These are phyloP conservation scores for Trichomycterus rosablanca DNA, from an alignment of 2,113 vertebrate genomes.

Conservation along the genomic window DNA sequence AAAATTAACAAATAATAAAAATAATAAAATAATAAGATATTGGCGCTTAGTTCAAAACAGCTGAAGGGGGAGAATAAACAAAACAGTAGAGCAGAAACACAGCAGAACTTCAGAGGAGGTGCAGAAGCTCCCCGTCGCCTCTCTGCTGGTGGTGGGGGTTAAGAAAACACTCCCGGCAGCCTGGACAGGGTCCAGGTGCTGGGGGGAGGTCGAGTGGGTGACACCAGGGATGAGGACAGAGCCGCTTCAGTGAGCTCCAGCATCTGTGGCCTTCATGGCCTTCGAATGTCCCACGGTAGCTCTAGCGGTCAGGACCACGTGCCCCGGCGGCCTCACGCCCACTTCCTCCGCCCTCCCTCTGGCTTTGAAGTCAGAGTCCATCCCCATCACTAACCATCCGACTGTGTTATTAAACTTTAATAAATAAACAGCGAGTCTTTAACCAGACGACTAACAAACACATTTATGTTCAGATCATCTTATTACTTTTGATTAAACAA, in stretches of 20 bases:
- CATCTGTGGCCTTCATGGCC: not conserved
- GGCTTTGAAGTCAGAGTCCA: constrained; percentile 59
- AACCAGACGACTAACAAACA: too few relatives aligned
- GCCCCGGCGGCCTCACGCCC: constrained; percentile 53
- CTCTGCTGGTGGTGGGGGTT: not conserved
- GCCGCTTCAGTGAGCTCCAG: not conserved
- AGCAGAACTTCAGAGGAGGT: constrained; percentile 21
- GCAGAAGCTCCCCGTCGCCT: constrained; percentile 8
- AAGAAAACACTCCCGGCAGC: not conserved
- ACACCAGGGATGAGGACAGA: constrained; percentile 9
- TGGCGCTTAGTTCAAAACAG: too few relatives aligned
- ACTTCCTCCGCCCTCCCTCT: constrained; percentile 48
- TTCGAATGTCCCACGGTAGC: not conserved
- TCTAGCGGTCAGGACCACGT: constrained; percentile 51
- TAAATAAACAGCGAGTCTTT: too few relatives aligned
- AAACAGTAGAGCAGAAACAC: too few relatives aligned
- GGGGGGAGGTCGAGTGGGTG: constrained; percentile 15
- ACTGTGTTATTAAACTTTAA: too few relatives aligned
- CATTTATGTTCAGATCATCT: too few relatives aligned
- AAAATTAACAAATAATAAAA: too few relatives aligned
- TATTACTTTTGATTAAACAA: too few relatives aligned
- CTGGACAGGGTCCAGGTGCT: constrained; percentile 6
- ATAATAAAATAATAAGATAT: too few relatives aligned
- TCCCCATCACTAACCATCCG: too few relatives aligned
- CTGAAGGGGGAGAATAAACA: too few relatives aligned